phyloP scores from a whole-genome alignment of 2,113 vertebrate species.

The Limanda limanda region DNA sequence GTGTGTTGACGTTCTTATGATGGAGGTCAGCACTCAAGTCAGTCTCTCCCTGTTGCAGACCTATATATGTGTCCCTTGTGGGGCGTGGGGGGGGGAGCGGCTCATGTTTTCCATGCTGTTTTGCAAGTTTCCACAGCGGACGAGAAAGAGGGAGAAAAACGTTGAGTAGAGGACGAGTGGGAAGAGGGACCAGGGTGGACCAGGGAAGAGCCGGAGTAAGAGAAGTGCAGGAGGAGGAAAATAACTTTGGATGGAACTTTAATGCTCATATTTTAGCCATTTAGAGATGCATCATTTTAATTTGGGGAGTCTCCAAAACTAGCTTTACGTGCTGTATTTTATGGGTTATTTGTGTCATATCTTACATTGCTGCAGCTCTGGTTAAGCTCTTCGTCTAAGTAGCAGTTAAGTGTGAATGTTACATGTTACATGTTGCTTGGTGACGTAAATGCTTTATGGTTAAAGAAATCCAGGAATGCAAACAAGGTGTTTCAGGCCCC shows the following conservation, averaged over 20 bases:
- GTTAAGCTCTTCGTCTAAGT: neutral
- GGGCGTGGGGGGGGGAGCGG: neutral
- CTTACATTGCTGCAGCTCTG: neutral
- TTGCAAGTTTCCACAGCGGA: conserved; percentile 32
- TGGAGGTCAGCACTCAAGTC: conserved; percentile 20
- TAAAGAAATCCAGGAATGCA: neutral
- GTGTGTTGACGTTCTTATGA: conserved; percentile 11
- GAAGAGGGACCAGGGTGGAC: neutral
- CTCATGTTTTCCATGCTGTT: conserved; percentile 49
- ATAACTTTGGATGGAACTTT: neutral
- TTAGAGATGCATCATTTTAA: neutral
- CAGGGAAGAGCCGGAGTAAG: neutral
- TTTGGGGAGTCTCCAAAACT: neutral
- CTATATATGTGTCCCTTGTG: conserved; percentile 14
- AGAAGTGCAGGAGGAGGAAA: neutral
- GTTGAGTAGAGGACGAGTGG: neutral
- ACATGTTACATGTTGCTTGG: neutral
- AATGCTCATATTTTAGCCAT: neutral
- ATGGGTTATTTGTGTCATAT: neutral
- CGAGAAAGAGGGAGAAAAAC: neutral
- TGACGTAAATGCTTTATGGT: neutral
- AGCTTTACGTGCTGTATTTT: neutral
- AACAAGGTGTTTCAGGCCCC: neutral
- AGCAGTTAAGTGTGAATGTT: neutral
- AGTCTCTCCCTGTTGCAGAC: conserved; percentile 13